phyloP scores from a whole-genome alignment of 1,140 invertebrate species.

The Cardiocondyla obscurior region DNA sequence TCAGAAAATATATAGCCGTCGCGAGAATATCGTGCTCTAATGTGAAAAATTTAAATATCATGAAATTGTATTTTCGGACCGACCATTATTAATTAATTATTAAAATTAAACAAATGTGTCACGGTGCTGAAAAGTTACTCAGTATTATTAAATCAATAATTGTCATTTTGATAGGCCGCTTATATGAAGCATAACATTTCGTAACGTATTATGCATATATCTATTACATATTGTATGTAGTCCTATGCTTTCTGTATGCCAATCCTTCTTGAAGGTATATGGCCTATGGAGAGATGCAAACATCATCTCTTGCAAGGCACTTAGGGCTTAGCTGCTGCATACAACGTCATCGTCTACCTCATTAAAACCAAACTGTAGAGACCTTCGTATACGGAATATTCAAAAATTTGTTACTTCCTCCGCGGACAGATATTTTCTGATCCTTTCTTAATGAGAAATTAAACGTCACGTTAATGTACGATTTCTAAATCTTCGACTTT shows the following conservation, averaged over 20 bases:
- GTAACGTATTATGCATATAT: conserved; percentile 19
- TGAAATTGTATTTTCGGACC: neutral
- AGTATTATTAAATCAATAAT: conserved; percentile 1
- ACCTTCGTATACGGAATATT: conserved; percentile 22
- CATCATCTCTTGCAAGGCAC: conserved; percentile 49
- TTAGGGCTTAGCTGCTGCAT: conserved; percentile 49
- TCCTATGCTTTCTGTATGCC: neutral
- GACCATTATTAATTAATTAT: neutral
- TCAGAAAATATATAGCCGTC: too few relatives aligned
- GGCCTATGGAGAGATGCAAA: conserved; percentile 51
- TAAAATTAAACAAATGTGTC: too few relatives aligned
- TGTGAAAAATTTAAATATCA: neutral
- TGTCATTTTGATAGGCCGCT: neutral
- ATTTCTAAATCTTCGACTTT: neutral
- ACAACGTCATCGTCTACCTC: conserved; percentile 50
- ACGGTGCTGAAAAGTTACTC: neutral
- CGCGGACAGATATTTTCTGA: neutral
- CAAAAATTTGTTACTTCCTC: neutral
- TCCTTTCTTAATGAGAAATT: neutral
- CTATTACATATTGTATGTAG: conserved; percentile 6
- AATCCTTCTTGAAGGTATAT: conserved; percentile 25
- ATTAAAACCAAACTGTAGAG: conserved; percentile 43
- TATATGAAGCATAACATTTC: neutral
- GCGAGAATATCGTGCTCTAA: too few relatives aligned
- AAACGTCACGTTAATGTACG: neutral